Percentiles rank a stretch among this genome's conserved stretches.
These are phyloP conservation scores for Carpatolechia fugitivella DNA, from an alignment of 2,888 invertebrate genomes.

Conservation along the genomic window DNA sequence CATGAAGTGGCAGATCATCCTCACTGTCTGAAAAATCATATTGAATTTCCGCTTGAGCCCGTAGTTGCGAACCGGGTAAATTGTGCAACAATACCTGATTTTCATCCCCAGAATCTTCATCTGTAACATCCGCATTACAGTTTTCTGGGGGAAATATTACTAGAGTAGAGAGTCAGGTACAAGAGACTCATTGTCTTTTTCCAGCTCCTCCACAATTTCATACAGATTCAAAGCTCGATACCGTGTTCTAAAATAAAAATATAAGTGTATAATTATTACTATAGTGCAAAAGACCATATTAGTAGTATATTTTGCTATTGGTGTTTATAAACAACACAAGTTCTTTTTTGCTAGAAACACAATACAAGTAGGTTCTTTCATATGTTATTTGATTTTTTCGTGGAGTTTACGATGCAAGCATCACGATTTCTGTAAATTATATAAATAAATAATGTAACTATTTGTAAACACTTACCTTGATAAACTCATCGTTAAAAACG, in stretches of 20 bases:
- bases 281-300: background rate
- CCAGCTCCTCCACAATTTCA: slow-evolving; percentile 8
- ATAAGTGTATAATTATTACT: background rate
- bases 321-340: background rate
- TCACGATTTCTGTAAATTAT: background rate
- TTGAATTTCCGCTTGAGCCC: background rate
- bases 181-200: background rate
- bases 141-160: no score
- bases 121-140: no score
- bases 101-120: background rate
- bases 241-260: slow-evolving; percentile 1
- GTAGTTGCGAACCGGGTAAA: slow-evolving; percentile 2
- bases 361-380: no score
- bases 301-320: slow-evolving; percentile 2
- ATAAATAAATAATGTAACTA: background rate
- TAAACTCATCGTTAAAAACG: background rate
- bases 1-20: background rate
- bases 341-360: background rate
- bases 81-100: background rate
- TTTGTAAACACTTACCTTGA: background rate
- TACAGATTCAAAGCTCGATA: background rate
- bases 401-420: no score
- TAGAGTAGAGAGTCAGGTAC: background rate
- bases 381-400: no score
- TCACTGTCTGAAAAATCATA: background rate